Evolutionary conservation across 2,113 vertebrate genomes (phyloP).

Genomic region (Clupea harengus): DNA sequence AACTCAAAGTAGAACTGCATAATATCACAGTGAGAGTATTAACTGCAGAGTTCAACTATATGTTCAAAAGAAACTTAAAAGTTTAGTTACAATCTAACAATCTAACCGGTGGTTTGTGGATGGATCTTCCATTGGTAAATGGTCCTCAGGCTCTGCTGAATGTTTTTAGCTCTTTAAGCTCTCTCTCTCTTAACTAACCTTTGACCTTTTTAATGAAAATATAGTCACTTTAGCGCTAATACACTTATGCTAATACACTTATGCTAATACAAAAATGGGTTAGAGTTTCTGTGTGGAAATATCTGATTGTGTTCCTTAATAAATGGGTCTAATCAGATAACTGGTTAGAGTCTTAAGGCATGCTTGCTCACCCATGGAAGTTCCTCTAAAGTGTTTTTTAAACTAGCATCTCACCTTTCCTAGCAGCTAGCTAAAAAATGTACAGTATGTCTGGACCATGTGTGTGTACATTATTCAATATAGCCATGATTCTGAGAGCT

Average conservation of each 20-base stretch:
- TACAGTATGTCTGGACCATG: too few species aligned
- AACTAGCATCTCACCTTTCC: too few species aligned
- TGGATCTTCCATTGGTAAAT: background rate
- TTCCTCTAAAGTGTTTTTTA: background rate
- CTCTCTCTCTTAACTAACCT: too few species aligned
- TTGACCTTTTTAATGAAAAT: background rate
- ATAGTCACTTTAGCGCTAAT: background rate
- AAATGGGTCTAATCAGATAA: background rate
- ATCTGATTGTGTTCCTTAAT: background rate
- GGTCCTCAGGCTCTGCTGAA: background rate
- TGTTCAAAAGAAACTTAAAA: too few species aligned
- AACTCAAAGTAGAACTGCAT: background rate
- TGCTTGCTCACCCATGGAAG: background rate
- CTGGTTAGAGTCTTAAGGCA: background rate
- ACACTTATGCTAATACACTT: background rate
- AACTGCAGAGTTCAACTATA: too few species aligned
- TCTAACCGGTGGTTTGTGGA: background rate
- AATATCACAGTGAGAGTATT: background rate
- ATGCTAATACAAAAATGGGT: background rate
- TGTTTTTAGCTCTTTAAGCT: background rate
- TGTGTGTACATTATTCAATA: background rate
- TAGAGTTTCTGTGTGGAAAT: too few species aligned
- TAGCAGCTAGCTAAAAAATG: too few species aligned
- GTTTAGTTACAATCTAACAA: too few species aligned
- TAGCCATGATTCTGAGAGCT: background rate